Conservation (phyloP, 2,113 vertebrate species). For the Anguilla rostrata region DNA sequence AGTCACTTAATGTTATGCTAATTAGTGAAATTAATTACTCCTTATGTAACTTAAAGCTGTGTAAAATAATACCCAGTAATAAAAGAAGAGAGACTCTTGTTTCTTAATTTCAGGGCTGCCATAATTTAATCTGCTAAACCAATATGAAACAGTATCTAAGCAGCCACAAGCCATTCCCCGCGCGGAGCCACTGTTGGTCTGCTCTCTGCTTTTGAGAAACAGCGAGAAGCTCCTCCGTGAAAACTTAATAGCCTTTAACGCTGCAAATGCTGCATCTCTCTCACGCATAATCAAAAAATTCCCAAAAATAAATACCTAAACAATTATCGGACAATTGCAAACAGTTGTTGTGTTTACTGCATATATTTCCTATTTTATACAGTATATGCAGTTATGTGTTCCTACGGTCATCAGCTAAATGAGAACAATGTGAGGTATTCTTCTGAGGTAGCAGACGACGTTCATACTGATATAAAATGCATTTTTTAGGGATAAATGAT, state of each 20-base stretch:
- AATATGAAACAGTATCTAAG: slow-evolving; percentile 41
- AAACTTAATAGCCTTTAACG: slow-evolving; percentile 29
- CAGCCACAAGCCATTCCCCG: slow-evolving; percentile 36
- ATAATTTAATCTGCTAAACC: slow-evolving; percentile 50
- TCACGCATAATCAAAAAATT: neutral
- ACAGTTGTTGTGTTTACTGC: too few relatives aligned
- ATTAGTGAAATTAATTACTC: slow-evolving; percentile 66
- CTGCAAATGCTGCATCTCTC: slow-evolving; percentile 27
- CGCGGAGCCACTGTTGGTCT: slow-evolving; percentile 29
- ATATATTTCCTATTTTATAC: too few relatives aligned
- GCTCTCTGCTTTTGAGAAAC: slow-evolving; percentile 37
- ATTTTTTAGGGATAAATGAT: too few relatives aligned
- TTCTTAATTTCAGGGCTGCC: slow-evolving; percentile 55
- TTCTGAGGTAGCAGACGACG: too few relatives aligned
- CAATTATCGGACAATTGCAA: neutral
- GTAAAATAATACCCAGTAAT: slow-evolving; percentile 59
- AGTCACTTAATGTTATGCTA: slow-evolving; percentile 58
- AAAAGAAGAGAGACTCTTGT: slow-evolving; percentile 51
- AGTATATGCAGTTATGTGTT: too few relatives aligned
- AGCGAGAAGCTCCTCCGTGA: slow-evolving; percentile 24
- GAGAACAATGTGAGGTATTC: too few relatives aligned
- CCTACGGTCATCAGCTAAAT: too few relatives aligned
- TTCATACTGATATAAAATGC: too few relatives aligned
- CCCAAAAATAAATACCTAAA: neutral
- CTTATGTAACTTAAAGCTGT: slow-evolving; percentile 51